Evolutionary conservation across 1,140 invertebrate genomes (phyloP).

Genomic region (Danaus melanippus): DNA sequence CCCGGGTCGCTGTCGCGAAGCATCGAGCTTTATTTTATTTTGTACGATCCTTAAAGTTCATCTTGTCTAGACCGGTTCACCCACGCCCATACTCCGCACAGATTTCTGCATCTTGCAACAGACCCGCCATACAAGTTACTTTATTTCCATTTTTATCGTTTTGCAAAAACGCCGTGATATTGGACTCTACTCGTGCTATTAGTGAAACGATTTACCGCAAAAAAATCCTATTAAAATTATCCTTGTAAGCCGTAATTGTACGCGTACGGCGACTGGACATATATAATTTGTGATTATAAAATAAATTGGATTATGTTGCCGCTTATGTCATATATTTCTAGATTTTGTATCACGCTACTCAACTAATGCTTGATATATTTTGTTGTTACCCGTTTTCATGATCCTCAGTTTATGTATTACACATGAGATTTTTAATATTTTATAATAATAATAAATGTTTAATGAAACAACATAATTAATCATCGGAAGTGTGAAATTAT

Average conservation of each 20-base stretch:
- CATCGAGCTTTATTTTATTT: slow-evolving; percentile 58
- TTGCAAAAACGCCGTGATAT: slow-evolving; percentile 57
- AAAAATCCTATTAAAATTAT: slow-evolving; percentile 28
- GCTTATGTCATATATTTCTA: too few relatives aligned
- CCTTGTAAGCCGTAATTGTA: slow-evolving; percentile 11
- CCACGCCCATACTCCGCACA: slow-evolving; percentile 57
- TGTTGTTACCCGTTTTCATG: too few relatives aligned
- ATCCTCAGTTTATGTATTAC: too few relatives aligned
- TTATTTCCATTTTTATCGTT: slow-evolving; percentile 64
- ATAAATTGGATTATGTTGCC: not conserved
- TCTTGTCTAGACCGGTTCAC: slow-evolving; percentile 65
- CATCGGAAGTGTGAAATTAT: too few relatives aligned
- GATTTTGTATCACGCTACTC: too few relatives aligned
- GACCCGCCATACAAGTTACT: slow-evolving; percentile 64
- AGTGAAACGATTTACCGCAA: slow-evolving; percentile 44
- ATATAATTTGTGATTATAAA: not conserved
- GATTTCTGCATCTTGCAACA: slow-evolving; percentile 69
- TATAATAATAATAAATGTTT: too few relatives aligned
- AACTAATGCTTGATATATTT: too few relatives aligned
- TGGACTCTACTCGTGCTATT: slow-evolving; percentile 50
- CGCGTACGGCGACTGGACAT: slow-evolving; percentile 3
- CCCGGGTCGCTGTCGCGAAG: slow-evolving; percentile 49
- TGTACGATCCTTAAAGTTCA: slow-evolving; percentile 64
- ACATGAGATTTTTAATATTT: too few relatives aligned
- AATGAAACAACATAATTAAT: too few relatives aligned